Conservation (phyloP, 1,140 invertebrate genomes). For the Zaprionus ghesquierei region DNA sequence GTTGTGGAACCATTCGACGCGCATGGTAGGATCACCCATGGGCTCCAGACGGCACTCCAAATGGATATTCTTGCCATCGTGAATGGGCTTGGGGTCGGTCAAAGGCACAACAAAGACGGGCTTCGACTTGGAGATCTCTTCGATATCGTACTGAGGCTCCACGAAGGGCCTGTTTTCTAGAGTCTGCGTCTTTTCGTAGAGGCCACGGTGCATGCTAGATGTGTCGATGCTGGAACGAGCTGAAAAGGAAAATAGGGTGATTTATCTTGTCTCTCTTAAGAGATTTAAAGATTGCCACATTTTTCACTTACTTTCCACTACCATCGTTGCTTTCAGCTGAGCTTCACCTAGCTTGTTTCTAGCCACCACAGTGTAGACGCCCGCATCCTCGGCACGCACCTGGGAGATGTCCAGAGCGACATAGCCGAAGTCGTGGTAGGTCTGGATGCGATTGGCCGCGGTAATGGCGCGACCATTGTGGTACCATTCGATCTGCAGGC, state of each 20-base stretch:
- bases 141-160: slow-evolving; percentile 94
- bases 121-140: slow-evolving; percentile 96
- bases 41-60: slow-evolving; percentile 95
- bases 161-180: slow-evolving; percentile 93
- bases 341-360: slow-evolving; percentile 94
- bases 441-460: slow-evolving; percentile 93
- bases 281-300: background rate
- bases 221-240: slow-evolving; percentile 94
- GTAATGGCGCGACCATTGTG: slow-evolving; percentile 93
- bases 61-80: slow-evolving; percentile 95
- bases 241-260: slow-evolving; percentile 79
- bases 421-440: slow-evolving; percentile 97
- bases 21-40: slow-evolving; percentile 97
- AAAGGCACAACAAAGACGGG: slow-evolving; percentile 94
- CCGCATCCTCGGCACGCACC: slow-evolving; percentile 92
- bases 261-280: no score
- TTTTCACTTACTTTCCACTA: slow-evolving; percentile 91
- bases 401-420: slow-evolving; percentile 96
- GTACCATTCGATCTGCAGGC: slow-evolving; percentile 95
- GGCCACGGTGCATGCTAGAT: slow-evolving; percentile 91
- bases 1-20: slow-evolving; percentile 97
- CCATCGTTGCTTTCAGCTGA: slow-evolving; percentile 90
- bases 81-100: slow-evolving; percentile 90
- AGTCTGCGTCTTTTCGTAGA: slow-evolving; percentile 93
- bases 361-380: slow-evolving; percentile 94